phyloP scores from a whole-genome alignment of 2,797 vertebrate genomes.

The Myripristis murdjan region DNA sequence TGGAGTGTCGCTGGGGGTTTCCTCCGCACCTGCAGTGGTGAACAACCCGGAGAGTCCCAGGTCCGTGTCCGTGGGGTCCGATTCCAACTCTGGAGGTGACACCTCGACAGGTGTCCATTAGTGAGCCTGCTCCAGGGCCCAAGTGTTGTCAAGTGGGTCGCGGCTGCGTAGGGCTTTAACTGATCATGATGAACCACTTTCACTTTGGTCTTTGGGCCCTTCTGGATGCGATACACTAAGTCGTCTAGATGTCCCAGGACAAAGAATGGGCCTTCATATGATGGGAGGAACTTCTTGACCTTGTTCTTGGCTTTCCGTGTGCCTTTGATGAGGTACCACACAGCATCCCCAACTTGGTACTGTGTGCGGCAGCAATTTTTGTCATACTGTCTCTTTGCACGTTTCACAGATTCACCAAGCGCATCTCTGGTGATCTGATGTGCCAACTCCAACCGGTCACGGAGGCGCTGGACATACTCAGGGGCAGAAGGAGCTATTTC shows the following conservation, averaged over 20 bases:
- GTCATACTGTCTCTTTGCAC: constrained; percentile 13
- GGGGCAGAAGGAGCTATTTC: background rate
- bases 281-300: constrained; percentile 15
- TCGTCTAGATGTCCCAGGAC: constrained; percentile 15
- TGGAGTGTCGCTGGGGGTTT: too few relatives aligned
- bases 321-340: constrained; percentile 20
- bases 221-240: constrained; percentile 14
- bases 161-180: too few relatives aligned
- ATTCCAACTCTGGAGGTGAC: background rate
- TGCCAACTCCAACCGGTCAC: background rate
- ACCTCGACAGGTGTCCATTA: background rate
- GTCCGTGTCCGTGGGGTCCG: background rate
- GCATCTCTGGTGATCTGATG: background rate
- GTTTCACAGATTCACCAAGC: background rate
- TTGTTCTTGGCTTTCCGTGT: background rate
- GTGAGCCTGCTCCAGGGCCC: background rate
- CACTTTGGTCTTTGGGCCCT: background rate
- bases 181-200: constrained; percentile 5
- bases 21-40: too few relatives aligned
- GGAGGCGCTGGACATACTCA: background rate
- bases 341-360: background rate
- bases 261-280: constrained; percentile 1
- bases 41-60: background rate
- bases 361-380: constrained; percentile 17
- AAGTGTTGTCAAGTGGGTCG: background rate